Evolutionary conservation across 2,113 vertebrate species (phyloP).

Genomic region (Campylomormyrus numenius): DNA sequence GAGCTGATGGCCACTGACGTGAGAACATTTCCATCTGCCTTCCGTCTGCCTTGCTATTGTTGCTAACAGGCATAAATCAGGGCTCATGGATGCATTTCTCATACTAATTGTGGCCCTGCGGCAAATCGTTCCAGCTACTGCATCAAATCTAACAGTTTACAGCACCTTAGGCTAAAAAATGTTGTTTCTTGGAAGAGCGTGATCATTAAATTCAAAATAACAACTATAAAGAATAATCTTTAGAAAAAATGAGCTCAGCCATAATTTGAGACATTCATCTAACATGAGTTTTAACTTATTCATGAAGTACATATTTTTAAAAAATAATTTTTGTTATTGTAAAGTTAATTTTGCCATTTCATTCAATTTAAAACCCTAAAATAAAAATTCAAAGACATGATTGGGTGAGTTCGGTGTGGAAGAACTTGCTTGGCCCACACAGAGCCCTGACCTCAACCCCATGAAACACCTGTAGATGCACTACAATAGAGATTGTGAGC

Average conservation of each 20-base stretch:
- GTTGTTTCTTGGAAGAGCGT: not conserved
- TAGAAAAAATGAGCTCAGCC: not conserved
- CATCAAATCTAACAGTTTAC: not conserved
- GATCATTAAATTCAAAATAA: not conserved
- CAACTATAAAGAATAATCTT: not conserved
- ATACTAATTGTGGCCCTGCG: not conserved
- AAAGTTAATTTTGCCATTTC: not conserved
- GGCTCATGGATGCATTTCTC: not conserved
- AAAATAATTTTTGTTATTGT: not conserved
- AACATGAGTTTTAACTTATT: not conserved
- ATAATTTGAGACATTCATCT: not conserved
- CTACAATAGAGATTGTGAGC: not conserved
- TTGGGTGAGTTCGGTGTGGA: not conserved
- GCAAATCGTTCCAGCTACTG: not conserved
- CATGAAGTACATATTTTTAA: not conserved
- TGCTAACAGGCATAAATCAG: not conserved
- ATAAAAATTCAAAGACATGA: not conserved
- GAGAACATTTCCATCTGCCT: not conserved
- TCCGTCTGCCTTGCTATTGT: not conserved
- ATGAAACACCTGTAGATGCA: not conserved
- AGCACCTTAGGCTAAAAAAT: not conserved
- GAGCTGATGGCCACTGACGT: conserved; percentile 59
- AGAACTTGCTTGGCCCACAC: too few relatives aligned
- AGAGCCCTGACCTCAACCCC: not conserved
- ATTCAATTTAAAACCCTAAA: not conserved